Evolutionary conservation across 2,888 invertebrate genomes (phyloP).

Genomic region (Strigamia crassipes): DNA sequence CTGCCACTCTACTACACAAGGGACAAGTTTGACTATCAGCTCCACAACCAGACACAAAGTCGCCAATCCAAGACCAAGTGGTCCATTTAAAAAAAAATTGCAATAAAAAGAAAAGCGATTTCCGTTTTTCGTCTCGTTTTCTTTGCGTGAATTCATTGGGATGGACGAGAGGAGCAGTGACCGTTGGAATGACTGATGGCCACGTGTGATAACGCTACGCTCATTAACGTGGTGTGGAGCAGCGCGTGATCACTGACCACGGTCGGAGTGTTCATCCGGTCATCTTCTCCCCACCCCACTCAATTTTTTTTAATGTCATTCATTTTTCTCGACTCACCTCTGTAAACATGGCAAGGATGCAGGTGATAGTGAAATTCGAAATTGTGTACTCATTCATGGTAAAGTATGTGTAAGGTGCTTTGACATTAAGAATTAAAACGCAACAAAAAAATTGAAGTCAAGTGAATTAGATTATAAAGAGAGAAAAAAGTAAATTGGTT

Average conservation of each 20-base stretch:
- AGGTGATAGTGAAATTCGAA: conserved; percentile 10
- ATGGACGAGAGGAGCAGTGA: background rate
- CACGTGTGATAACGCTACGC: conserved; percentile 15
- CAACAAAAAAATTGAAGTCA: background rate
- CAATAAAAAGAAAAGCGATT: background rate
- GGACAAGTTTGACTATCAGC: conserved; percentile 32
- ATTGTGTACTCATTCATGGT: background rate
- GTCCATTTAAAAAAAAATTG: background rate
- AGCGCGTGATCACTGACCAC: conserved; percentile 34
- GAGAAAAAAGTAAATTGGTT: too few species aligned
- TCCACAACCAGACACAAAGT: conserved; percentile 18
- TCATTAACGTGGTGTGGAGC: conserved; percentile 30
- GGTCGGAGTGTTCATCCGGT: conserved; percentile 17
- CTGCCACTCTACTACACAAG: conserved; percentile 34
- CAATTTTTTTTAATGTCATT: conserved; percentile 24
- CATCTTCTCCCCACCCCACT: conserved; percentile 14
- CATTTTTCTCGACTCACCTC: conserved; percentile 11
- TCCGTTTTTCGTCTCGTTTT: background rate
- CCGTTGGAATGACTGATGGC: conserved; percentile 36
- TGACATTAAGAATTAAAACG: background rate
- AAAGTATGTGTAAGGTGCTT: conserved; percentile 4
- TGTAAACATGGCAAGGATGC: conserved; percentile 23
- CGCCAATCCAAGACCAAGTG: conserved; percentile 6
- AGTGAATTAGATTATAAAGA: too few species aligned
- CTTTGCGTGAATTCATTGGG: conserved; percentile 15